These are phyloP conservation scores for Phenganax subtilis DNA, from an alignment of 92 coral and sea anemone genomes.

Conservation along the genomic window DNA sequence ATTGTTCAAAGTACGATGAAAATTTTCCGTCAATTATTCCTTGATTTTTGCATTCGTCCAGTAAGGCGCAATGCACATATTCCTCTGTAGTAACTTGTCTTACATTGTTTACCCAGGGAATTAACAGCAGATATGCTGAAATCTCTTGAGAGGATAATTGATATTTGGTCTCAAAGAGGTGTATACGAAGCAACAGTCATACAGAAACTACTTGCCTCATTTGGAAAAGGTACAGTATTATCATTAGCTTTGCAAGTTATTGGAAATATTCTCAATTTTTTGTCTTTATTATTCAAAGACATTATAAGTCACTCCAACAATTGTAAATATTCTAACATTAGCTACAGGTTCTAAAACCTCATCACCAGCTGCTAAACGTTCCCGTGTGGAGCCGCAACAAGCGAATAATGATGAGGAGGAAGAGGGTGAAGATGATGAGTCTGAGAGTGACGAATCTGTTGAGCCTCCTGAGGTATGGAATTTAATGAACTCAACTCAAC, in stretches of 20 bases:
- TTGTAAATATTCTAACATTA: neutral
- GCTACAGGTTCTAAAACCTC: constrained; percentile 37
- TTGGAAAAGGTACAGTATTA: constrained; percentile 28
- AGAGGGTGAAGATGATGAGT: constrained; percentile 9
- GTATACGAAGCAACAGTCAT: constrained; percentile 72
- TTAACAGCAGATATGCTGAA: constrained; percentile 63
- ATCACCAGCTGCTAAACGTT: constrained; percentile 58
- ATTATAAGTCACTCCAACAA: neutral
- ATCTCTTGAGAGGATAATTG: constrained; percentile 78
- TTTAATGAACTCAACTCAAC: neutral
- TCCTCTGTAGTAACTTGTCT: too few species aligned
- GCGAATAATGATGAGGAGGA: constrained; percentile 61
- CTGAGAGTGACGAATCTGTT: constrained; percentile 44
- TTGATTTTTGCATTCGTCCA: too few species aligned
- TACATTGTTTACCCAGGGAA: constrained; percentile 43
- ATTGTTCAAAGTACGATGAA: constrained; percentile 70
- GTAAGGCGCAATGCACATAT: too few species aligned
- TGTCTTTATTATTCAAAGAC: too few species aligned
- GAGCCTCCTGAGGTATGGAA: constrained; percentile 90
- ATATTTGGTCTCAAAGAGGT: constrained; percentile 88
- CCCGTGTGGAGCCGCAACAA: constrained; percentile 65
- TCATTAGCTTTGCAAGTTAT: too few species aligned
- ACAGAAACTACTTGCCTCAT: constrained; percentile 65
- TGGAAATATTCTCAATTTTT: too few species aligned
- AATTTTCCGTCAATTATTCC: neutral